Base-by-base conservation (phyloP, 2,797 vertebrate genomes). In the Benthosema pterotum region DNA sequence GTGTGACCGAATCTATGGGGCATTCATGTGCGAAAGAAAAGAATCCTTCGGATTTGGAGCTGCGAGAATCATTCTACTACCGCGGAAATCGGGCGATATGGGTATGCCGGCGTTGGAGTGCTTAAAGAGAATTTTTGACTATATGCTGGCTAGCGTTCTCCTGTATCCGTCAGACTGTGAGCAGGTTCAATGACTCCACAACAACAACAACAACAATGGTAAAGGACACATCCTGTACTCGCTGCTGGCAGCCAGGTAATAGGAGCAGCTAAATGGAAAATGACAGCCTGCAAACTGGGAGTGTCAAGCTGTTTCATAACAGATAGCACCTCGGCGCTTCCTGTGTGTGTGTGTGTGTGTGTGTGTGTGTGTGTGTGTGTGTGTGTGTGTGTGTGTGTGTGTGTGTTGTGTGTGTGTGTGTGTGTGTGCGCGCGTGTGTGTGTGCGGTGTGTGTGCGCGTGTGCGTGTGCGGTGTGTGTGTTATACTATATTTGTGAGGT, bases 191-290 rank as follows among this genome's bases (percentile, higher is more conserved):
- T 80, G 56, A 76, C 75, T 75, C 61, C 58, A 22, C 52, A 47
- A 60, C 65, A 57, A 22, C 52, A 49, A 22, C 52, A 47, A 60
- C 65, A 57, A 22, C 52, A 49, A 60, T 63, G 42, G 65, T 72
- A 80, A 76, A 66, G 60, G 52, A 48, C 61, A 62, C 62, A 62
- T 66, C 60, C 18, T 79, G 80, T 80, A 72, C 76, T 66, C 71
- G 63, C 72, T 62, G 63, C 72, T 2, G 32, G 8, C 64, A 66
- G 62, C 52, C 76, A 63, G 42, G 62, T 69, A 81, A 76, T 67
- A 83, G 77, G 73, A 80, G 65, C 63, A 70, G 69, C 57, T 82
- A 78, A 72, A 76, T 65, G 60, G 13, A 73, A 61, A 60, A 47
- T 0, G 2, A 57, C 59, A 57, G 50, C 68, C 61, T 65, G 45